Evolutionary conservation across 2,888 invertebrate genomes (phyloP).

Genomic region (Selenia dentaria): DNA sequence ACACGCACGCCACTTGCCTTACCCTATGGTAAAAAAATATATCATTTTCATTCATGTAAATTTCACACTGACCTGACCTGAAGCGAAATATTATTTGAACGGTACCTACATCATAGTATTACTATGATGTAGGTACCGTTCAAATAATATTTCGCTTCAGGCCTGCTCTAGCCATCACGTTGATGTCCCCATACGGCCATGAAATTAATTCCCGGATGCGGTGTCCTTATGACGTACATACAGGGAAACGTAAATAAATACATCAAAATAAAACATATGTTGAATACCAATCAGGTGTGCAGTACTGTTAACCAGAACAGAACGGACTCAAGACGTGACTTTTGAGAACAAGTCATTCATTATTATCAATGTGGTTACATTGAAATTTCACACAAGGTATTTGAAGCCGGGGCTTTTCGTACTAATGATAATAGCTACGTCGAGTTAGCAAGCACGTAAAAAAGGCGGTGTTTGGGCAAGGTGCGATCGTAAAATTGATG

Average conservation of each 20-base stretch:
- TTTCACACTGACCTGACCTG: not conserved
- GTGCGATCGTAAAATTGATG: slow-evolving; percentile 30
- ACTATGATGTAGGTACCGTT: slow-evolving; percentile 5
- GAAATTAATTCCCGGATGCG: slow-evolving; percentile 31
- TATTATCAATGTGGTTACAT: too few relatives aligned
- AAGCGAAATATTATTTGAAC: slow-evolving; percentile 6
- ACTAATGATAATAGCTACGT: too few relatives aligned
- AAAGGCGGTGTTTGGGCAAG: slow-evolving; percentile 12
- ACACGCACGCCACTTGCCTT: slow-evolving; percentile 26
- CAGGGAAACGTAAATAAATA: slow-evolving; percentile 28
- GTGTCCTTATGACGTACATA: slow-evolving; percentile 23
- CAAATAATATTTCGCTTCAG: not conserved
- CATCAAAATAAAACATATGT: slow-evolving; percentile 27
- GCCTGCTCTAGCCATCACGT: not conserved
- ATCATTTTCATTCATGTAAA: slow-evolving; percentile 27
- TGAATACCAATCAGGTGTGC: slow-evolving; percentile 28
- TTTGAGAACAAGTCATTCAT: not conserved
- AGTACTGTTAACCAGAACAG: slow-evolving; percentile 10
- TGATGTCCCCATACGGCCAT: slow-evolving; percentile 15
- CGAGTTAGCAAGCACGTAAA: too few relatives aligned
- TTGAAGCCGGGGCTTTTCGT: too few relatives aligned
- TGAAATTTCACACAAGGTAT: too few relatives aligned
- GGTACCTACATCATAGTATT: slow-evolving; percentile 7
- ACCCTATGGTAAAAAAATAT: slow-evolving; percentile 7
- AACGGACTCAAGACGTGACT: slow-evolving; percentile 14